These are phyloP conservation scores for Leucophenga montana DNA, from an alignment of 2,888 invertebrate genomes.

Conservation along the genomic window DNA sequence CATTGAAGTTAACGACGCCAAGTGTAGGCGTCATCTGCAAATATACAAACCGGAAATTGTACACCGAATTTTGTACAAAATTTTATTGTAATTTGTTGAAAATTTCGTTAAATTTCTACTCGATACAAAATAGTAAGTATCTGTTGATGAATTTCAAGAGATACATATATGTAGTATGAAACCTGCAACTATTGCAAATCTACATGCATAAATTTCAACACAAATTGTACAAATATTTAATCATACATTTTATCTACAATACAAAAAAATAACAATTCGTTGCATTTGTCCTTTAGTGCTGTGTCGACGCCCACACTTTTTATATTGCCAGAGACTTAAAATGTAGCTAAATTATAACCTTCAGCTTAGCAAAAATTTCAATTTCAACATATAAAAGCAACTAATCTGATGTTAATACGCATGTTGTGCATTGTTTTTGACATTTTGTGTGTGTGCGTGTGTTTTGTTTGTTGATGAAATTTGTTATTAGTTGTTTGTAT, in stretches of 20 bases:
- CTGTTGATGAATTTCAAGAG: not conserved
- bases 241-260: not conserved
- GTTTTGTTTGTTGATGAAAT: slow-evolving; percentile 39
- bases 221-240: not conserved
- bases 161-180: not conserved
- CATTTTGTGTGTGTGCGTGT: slow-evolving; percentile 30
- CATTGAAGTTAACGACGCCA: not conserved
- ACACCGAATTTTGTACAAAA: slow-evolving; percentile 1
- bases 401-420: slow-evolving; percentile 45
- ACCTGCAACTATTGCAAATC: not conserved
- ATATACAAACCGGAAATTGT: slow-evolving; percentile 17
- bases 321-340: not conserved
- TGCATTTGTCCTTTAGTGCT: slow-evolving; percentile 20
- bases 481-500: too few species aligned
- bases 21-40: not conserved
- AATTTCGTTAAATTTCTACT: too few species aligned
- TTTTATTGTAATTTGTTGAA: not conserved
- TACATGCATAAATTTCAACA: not conserved
- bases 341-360: too few species aligned
- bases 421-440: slow-evolving; percentile 33
- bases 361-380: too few species aligned
- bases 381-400: slow-evolving; percentile 33
- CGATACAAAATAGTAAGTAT: too few species aligned
- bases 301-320: not conserved
- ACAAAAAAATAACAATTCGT: too few species aligned